Evolutionary conservation across 2,888 invertebrate species (phyloP), one percentile per base, ranked within the genome.

Genomic region (Cynaeus angustus): DNA sequence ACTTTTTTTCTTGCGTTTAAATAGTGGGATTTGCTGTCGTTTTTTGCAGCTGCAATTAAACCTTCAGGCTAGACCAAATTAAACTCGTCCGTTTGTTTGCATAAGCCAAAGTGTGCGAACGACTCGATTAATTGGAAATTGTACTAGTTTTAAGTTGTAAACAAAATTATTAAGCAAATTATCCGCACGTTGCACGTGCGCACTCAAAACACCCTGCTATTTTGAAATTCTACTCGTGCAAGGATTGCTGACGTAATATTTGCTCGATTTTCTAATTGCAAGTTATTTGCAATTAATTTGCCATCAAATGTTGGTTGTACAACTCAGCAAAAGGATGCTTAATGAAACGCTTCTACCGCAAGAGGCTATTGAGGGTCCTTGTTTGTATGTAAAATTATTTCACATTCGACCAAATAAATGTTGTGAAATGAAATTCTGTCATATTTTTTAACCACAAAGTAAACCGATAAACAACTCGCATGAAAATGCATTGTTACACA

Each of bases 121-220:
- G 33, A 33, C 16, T 55, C 16, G 9, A 55, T 55, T 55, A 55
- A 55, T 55, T 55, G 55, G n/a, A 14, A 38, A 38, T 55, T 38
- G 37, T 38, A 38, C n/a, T 12, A 3, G 41, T 41, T 41, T 41
- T 13, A 21, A 38, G 38, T 55, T 33, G 52, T 52, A 52, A 52
- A 52, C 52, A 52, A 52, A 52, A 52, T 52, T 30, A 30, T 52
- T 52, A 55, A 37, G 55, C 16, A 55, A 55, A 55, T 55, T 55
- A 38, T 30, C 37, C 21, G 14, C 55, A 38, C 37, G 38, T 16
- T 30, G 21, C 38, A 55, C 55, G 38, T 55, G 38, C 37, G 16
- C 33, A 28, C n/a, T 33, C 12, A 10, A 52, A 52, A 52, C 30
- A 52, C 12, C 12, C 10, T 28, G 52, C 13, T 52, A 13, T 52